Conservation (phyloP, 1,140 invertebrate species). For the Panagrolaimus sp. region DNA sequence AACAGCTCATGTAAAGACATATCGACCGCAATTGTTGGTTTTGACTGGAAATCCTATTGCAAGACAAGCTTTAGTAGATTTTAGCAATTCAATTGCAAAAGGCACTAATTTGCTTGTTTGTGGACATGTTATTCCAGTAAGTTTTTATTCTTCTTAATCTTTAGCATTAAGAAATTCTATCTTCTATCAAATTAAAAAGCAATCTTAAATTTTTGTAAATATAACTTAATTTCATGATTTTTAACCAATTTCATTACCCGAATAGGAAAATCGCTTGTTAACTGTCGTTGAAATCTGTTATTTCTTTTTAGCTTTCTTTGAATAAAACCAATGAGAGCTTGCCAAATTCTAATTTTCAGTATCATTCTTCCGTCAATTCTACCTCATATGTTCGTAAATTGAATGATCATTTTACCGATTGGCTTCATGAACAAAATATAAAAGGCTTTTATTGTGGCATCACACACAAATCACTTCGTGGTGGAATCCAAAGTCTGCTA, state of each 20-base stretch:
- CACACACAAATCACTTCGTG: slow-evolving; percentile 38
- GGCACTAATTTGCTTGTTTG: slow-evolving; percentile 75
- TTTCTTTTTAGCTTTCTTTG: too few species aligned
- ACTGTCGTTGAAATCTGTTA: too few species aligned
- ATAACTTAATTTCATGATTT: too few species aligned
- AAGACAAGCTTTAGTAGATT: slow-evolving; percentile 80
- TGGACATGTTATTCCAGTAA: slow-evolving; percentile 72
- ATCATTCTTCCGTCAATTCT: slow-evolving; percentile 37
- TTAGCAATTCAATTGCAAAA: slow-evolving; percentile 82
- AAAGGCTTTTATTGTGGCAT: slow-evolving; percentile 76
- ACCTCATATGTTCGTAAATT: slow-evolving; percentile 47
- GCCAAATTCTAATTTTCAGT: slow-evolving; percentile 59
- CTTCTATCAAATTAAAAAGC: background rate
- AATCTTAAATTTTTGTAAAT: background rate
- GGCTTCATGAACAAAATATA: slow-evolving; percentile 73
- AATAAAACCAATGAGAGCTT: too few species aligned
- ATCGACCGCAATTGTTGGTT: slow-evolving; percentile 76
- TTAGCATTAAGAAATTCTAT: too few species aligned
- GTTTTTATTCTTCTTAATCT: background rate
- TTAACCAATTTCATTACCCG: too few species aligned
- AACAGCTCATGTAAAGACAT: slow-evolving; percentile 64
- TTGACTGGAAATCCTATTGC: slow-evolving; percentile 76
- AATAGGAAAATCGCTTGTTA: too few species aligned
- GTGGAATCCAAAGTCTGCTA: slow-evolving; percentile 64
- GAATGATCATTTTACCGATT: slow-evolving; percentile 61